Percentiles rank a stretch among this genome's conserved stretches.
These are phyloP conservation scores for Daktulosphaira vitifoliae DNA, from an alignment of 1,140 invertebrate genomes.

Conservation along the genomic window DNA sequence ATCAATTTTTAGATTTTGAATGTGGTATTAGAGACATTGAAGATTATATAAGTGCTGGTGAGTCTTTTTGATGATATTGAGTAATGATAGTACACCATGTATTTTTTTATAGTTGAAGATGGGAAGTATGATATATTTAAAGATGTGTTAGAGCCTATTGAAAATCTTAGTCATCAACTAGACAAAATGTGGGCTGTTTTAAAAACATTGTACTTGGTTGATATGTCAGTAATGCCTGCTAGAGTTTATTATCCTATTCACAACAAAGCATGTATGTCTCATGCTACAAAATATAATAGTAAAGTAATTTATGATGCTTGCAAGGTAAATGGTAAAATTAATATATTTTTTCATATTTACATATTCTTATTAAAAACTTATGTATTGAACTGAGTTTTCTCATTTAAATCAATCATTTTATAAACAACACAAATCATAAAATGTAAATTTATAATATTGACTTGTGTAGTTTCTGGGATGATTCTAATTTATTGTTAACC, in stretches of 20 bases:
- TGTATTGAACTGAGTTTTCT: too few relatives aligned
- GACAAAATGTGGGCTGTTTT: conserved; percentile 78
- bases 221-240: conserved; percentile 66
- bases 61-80: not conserved
- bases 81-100: conserved; percentile 26
- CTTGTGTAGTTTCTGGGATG: too few relatives aligned
- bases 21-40: conserved; percentile 35
- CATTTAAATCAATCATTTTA: too few relatives aligned
- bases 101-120: conserved; percentile 38
- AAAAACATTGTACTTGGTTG: conserved; percentile 72
- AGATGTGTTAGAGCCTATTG: conserved; percentile 67
- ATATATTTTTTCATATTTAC: too few relatives aligned
- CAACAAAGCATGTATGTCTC: conserved; percentile 57
- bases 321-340: conserved; percentile 43
- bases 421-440: too few relatives aligned
- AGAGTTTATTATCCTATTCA: conserved; percentile 66
- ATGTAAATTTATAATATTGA: too few relatives aligned
- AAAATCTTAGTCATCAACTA: conserved; percentile 59
- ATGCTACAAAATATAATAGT: conserved; percentile 57
- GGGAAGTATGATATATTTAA: conserved; percentile 55
- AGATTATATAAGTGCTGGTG: conserved; percentile 29
- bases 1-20: conserved; percentile 74
- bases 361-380: too few relatives aligned
- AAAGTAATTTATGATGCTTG: conserved; percentile 58
- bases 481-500: too few relatives aligned